Percentiles rank a stretch among this genome's conserved stretches.
Conservation (phyloP, 1,140 invertebrate genomes). For the Cherax destructor region DNA sequence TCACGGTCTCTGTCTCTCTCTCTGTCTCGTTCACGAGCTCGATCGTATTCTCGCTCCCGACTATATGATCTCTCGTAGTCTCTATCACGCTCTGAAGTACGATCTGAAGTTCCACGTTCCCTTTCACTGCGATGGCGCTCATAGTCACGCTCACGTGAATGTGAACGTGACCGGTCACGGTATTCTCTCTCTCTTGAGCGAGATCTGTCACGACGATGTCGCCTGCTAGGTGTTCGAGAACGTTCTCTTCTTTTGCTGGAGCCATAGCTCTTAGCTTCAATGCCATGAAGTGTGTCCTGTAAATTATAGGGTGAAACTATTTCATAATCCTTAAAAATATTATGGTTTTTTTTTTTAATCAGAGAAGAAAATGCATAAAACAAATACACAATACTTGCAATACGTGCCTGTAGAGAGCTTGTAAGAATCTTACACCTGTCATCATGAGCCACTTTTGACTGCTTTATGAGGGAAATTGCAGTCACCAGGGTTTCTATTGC, state of each 20-base stretch:
- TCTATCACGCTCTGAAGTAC: constrained; percentile 75
- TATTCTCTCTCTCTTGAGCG: constrained; percentile 74
- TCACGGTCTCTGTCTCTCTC: constrained; percentile 73
- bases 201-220: constrained; percentile 75
- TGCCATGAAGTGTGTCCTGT: constrained; percentile 95
- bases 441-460: constrained; percentile 98
- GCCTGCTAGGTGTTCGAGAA: constrained; percentile 74
- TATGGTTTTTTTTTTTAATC: neutral
- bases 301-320: neutral
- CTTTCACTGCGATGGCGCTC: constrained; percentile 81
- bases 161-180: constrained; percentile 78
- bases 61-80: constrained; percentile 83
- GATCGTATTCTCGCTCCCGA: constrained; percentile 78
- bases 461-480: constrained; percentile 98
- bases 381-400: neutral
- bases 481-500: constrained; percentile 99
- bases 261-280: constrained; percentile 97
- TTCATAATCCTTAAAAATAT: neutral
- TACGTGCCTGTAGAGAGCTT: constrained; percentile 84
- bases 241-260: constrained; percentile 79
- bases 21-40: constrained; percentile 76
- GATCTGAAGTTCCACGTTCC: constrained; percentile 78
- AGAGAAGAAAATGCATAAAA: neutral
- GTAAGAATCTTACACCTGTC: constrained; percentile 99
- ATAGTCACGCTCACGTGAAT: constrained; percentile 85